Evolutionary conservation across 2,113 vertebrate species (phyloP).

Genomic region (Raja brachyura): DNA sequence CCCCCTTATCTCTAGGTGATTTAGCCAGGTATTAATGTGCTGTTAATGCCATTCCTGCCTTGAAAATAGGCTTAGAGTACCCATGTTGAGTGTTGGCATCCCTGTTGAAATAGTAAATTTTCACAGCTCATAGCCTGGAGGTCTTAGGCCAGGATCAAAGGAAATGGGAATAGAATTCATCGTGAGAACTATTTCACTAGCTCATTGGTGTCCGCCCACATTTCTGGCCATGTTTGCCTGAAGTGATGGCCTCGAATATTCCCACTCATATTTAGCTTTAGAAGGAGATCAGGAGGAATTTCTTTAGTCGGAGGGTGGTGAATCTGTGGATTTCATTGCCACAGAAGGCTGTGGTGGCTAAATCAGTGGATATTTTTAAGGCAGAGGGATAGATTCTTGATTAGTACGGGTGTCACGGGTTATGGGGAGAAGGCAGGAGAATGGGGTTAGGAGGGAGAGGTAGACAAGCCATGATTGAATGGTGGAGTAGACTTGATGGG

Average conservation of each 20-base stretch:
- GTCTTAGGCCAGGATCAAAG: neutral
- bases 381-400: no score
- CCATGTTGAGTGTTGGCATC: neutral
- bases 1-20: neutral
- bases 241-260: neutral
- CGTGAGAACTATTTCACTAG: neutral
- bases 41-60: neutral
- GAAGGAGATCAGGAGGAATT: no score
- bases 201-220: neutral
- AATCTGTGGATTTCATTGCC: no score
- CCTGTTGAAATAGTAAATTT: neutral
- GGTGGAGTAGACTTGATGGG: no score
- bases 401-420: no score
- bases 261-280: neutral
- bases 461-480: no score
- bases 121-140: neutral
- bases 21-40: neutral
- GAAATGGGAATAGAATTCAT: neutral
- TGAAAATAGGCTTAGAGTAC: neutral
- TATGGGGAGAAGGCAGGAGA: no score
- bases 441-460: no score
- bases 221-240: neutral
- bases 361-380: no score
- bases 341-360: no score
- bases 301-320: no score